A percentile compares a stretch with the other conserved stretches of the same genome.
phyloP scores from a whole-genome alignment of 2,888 invertebrate genomes.

The Agrypnus murinus region DNA sequence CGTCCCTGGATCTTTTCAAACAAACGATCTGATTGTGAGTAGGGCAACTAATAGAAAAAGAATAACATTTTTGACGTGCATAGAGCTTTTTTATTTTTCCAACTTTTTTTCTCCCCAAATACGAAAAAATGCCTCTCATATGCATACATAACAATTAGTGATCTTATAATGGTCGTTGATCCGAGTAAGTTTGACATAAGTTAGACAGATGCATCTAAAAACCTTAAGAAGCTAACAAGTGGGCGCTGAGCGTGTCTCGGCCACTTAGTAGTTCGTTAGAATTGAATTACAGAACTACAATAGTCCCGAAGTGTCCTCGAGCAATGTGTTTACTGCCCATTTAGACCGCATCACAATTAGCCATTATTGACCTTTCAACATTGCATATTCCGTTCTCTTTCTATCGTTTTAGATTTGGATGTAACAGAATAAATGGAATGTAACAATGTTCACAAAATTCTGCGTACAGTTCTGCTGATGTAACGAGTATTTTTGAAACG shows the following conservation, averaged over 20 bases:
- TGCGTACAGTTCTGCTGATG: constrained; percentile 37
- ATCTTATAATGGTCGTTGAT: constrained; percentile 43
- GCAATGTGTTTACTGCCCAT: constrained; percentile 58
- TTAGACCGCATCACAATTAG: constrained; percentile 57
- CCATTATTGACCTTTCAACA: constrained; percentile 55
- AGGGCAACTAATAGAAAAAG: too few species aligned
- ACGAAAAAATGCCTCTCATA: neutral
- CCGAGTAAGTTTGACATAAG: constrained; percentile 42
- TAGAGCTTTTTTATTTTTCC: too few species aligned
- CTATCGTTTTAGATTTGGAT: constrained; percentile 2
- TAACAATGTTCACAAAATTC: constrained; percentile 24
- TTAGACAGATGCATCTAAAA: constrained; percentile 49
- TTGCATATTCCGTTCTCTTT: constrained; percentile 33
- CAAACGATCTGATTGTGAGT: too few species aligned
- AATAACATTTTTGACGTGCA: too few species aligned
- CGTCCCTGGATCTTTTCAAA: too few species aligned
- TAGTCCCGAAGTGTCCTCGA: constrained; percentile 57
- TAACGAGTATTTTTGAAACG: constrained; percentile 45
- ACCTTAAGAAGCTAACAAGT: constrained; percentile 41
- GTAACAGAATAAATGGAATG: neutral
- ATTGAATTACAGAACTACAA: constrained; percentile 57
- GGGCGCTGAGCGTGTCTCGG: constrained; percentile 55
- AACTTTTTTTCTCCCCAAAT: too few species aligned
- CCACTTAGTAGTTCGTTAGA: constrained; percentile 51
- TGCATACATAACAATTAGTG: constrained; percentile 21